Base-by-base conservation (phyloP, 2,888 invertebrate species). In the Rhagophthalmus giganteus region DNA sequence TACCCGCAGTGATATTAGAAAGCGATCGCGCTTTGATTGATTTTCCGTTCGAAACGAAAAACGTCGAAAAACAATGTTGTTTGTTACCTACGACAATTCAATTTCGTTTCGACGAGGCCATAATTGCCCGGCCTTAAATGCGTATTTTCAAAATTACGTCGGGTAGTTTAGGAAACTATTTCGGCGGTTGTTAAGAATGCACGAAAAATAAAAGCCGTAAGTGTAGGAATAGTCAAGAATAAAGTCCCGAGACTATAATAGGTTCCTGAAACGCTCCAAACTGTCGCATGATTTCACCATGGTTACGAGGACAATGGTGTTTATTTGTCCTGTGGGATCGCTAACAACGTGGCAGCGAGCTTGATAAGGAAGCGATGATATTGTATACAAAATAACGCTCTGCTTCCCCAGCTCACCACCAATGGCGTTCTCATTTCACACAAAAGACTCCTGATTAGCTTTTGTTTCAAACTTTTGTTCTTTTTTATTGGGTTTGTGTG, bases 251-350 rank as follows among this genome's bases (percentile, higher is more conserved):
- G 62, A 63, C 61, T 61, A 56, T 61, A 63, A 64, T 61, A 61
- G 62, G 60, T 64, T 63, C 62, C 62, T 59, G 63, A 63, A 64
- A 59, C 62, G 64, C 68, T 66, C 64, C 66, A 65, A 68, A 68
- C 70, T 71, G 73, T 72, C 74, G 73, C 72, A 71, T 71, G 74
- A 73, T 72, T 73, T 74, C 74, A 71, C 75, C 74, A 75, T 75
- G 74, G 75, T 74, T 74, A 75, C 74, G 69, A 66, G 71, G 71
- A 75, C 74, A 75, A 75, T 75, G 74, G 74, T 75, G 75, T 75
- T 75, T 75, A 75, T 75, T 75, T 74, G 74, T 75, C 74, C 74
- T 74, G 71, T 64, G 74, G 74, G 75, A 74, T 73, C 74, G 69
- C 74, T 75, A 75, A 75, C 75, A 74, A 74, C 73, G 74, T 74